Evolutionary conservation across 2,797 vertebrate genomes (phyloP).

Genomic region (Astyanax mexicanus): DNA sequence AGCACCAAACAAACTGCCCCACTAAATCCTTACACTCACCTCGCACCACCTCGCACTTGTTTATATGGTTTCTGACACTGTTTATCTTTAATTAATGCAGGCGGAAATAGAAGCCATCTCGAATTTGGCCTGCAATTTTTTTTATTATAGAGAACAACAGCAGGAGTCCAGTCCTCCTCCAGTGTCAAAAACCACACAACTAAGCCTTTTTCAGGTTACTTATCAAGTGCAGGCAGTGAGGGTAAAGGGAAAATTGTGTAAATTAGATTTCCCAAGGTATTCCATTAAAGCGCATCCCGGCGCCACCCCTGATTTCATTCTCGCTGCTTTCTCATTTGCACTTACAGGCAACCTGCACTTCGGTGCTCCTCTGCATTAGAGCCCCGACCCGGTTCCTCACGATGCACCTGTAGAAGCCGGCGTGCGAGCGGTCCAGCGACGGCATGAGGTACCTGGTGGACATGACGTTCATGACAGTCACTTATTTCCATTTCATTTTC

Average conservation of each 20-base stretch:
- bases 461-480: constrained; percentile 14
- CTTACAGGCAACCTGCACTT: constrained; percentile 98
- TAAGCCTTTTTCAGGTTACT: not conserved
- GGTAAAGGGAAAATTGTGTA: not conserved
- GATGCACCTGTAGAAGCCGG: constrained; percentile 96
- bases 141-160: too few relatives aligned
- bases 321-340: constrained; percentile 59
- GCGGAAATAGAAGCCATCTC: too few relatives aligned
- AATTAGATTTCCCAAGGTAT: not conserved
- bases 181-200: not conserved
- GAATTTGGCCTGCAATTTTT: too few relatives aligned
- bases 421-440: constrained; percentile 91
- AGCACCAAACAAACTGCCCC: too few relatives aligned
- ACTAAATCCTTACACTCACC: not conserved
- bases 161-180: not conserved
- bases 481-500: constrained; percentile 21
- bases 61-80: too few relatives aligned
- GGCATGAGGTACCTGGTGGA: constrained; percentile 91
- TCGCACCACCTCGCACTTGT: not conserved
- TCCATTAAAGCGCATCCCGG: not conserved
- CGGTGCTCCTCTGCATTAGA: constrained; percentile 93
- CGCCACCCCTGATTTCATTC: constrained; percentile 31
- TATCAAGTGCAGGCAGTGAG: not conserved
- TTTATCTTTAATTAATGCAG: too few relatives aligned
- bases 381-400: constrained; percentile 96